Conservation (phyloP, 2,113 vertebrate species). For the Sebastes fasciatus region DNA sequence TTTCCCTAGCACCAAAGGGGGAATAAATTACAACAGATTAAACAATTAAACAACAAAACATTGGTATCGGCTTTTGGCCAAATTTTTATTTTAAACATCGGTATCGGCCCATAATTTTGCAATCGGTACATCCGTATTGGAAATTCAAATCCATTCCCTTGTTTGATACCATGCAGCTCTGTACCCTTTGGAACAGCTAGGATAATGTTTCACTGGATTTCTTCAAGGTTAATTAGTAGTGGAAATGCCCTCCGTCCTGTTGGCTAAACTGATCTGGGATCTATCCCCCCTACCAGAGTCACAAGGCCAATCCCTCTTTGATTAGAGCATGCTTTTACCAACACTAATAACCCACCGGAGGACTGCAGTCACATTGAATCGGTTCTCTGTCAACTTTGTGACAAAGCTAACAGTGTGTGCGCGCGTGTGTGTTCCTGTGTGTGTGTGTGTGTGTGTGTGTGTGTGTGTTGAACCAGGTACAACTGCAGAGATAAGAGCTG, state of each 20-base stretch:
- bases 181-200: neutral
- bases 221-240: slow-evolving; percentile 18
- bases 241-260: slow-evolving; percentile 21
- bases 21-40: no score
- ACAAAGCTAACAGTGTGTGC: neutral
- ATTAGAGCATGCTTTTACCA: neutral
- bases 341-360: neutral
- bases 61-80: no score
- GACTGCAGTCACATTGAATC: slow-evolving; percentile 10
- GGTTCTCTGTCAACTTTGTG: neutral
- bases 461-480: slow-evolving; percentile 3
- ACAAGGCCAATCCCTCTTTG: slow-evolving; percentile 12
- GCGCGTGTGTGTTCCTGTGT: neutral
- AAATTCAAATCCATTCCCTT: neutral
- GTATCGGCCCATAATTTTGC: no score
- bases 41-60: no score
- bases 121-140: neutral
- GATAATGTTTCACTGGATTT: slow-evolving; percentile 13
- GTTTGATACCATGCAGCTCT: neutral
- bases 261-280: neutral
- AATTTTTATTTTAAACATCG: no score
- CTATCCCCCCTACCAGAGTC: neutral
- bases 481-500: slow-evolving; percentile 8
- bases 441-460: neutral
- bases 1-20: no score